phyloP scores from a whole-genome alignment of 2,113 vertebrate species.

The Podiceps cristatus region DNA sequence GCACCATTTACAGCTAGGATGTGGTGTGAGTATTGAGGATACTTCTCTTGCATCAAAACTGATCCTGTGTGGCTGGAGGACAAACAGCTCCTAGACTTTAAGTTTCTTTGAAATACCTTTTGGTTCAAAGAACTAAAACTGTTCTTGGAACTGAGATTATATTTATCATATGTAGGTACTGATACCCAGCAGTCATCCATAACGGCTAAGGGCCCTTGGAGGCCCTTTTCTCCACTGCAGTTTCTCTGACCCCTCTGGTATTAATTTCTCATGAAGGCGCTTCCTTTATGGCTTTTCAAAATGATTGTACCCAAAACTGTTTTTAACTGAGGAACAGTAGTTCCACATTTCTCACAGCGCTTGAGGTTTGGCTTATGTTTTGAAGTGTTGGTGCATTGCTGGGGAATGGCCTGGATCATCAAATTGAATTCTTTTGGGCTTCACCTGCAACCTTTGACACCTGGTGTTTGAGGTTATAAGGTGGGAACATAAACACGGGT shows the following conservation, averaged over 20 bases:
- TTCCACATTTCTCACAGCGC: neutral
- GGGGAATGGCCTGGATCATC: neutral
- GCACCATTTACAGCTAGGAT: rapidly evolving
- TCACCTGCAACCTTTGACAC: neutral
- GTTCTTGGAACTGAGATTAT: neutral
- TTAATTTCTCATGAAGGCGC: neutral
- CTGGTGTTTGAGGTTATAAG: neutral
- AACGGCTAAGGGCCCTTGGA: neutral
- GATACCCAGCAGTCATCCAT: neutral
- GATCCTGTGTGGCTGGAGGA: neutral
- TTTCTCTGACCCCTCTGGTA: neutral
- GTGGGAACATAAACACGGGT: rapidly evolving
- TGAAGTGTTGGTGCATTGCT: neutral
- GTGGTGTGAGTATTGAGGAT: neutral
- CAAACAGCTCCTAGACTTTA: neutral
- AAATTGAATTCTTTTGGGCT: neutral
- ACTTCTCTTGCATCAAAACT: rapidly evolving
- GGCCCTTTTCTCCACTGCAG: neutral
- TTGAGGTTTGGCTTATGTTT: neutral
- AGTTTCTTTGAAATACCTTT: neutral
- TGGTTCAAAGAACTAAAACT: neutral
- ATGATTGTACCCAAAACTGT: neutral
- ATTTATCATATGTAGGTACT: neutral
- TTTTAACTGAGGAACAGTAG: neutral
- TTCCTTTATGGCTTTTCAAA: neutral